Evolutionary conservation across 2,888 invertebrate species (phyloP).

Genomic region (Cephus spinipes): DNA sequence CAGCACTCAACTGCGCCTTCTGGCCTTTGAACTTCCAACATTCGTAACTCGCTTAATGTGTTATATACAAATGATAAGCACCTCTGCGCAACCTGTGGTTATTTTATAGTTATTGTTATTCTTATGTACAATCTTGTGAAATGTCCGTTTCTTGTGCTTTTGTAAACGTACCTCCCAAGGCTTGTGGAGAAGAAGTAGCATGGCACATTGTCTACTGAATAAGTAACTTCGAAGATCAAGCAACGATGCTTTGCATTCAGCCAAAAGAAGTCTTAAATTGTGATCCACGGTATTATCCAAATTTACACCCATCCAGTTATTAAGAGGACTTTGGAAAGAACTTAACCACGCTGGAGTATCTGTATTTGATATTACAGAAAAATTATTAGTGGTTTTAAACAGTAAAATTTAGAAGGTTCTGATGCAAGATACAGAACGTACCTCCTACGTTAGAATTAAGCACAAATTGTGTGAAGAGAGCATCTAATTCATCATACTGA

Average conservation of each 20-base stretch:
- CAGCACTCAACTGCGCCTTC: slow-evolving; percentile 91
- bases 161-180: slow-evolving; percentile 80
- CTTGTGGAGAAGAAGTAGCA: slow-evolving; percentile 79
- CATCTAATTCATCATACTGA: slow-evolving; percentile 97
- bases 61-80: slow-evolving; percentile 92
- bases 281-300: slow-evolving; percentile 73
- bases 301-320: slow-evolving; percentile 80
- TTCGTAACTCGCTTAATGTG: slow-evolving; percentile 84
- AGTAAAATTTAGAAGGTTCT: neutral
- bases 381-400: neutral
- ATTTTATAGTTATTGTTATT: neutral
- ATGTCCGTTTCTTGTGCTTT: neutral
- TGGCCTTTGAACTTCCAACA: slow-evolving; percentile 83
- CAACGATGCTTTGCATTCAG: slow-evolving; percentile 74
- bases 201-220: slow-evolving; percentile 91
- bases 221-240: slow-evolving; percentile 94
- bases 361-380: slow-evolving; percentile 42
- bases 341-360: slow-evolving; percentile 89
- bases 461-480: slow-evolving; percentile 95
- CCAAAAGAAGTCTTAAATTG: slow-evolving; percentile 64
- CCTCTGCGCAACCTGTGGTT: slow-evolving; percentile 81
- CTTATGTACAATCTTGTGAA: neutral
- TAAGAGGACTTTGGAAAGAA: slow-evolving; percentile 83
- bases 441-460: slow-evolving; percentile 90
- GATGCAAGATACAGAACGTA: slow-evolving; percentile 40